Evolutionary conservation across 30 jellyfish, hydroid and myxozoan genomes (phyloP).

Genomic region (Hydractinia symbiolongicarpus): DNA sequence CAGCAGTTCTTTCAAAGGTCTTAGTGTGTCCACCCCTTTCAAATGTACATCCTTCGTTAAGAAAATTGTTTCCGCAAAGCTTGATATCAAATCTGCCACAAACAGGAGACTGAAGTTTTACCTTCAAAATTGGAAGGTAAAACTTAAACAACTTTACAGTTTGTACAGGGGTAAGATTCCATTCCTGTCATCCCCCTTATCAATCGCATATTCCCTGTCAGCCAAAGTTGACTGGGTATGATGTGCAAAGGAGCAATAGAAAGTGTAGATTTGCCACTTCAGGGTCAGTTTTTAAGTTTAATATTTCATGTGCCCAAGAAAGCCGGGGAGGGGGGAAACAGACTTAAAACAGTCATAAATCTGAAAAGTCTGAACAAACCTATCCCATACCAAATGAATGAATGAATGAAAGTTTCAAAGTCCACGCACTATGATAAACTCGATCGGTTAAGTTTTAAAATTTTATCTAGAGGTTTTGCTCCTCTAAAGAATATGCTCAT

Average conservation of each 20-base stretch:
- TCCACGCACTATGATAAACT: no score
- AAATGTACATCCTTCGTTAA: not conserved
- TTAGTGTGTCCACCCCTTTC: not conserved
- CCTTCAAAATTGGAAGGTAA: conserved; percentile 11
- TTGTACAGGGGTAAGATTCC: conserved; percentile 20
- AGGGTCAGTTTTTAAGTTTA: not conserved
- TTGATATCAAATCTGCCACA: not conserved
- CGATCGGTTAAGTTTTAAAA: no score
- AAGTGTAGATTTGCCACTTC: not conserved
- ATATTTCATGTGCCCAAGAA: conserved; percentile 1
- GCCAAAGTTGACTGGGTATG: not conserved
- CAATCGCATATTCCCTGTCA: not conserved
- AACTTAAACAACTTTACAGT: not conserved
- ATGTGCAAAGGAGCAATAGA: conserved; percentile 2
- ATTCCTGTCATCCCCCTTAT: not conserved
- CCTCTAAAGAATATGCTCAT: no score
- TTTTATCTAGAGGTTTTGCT: no score
- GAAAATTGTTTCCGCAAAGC: not conserved
- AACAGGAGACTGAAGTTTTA: conserved; percentile 4
- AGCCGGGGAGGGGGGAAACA: conserved; percentile 2
- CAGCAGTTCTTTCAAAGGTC: not conserved
- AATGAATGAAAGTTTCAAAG: no score
- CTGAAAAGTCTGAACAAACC: conserved; percentile 2
- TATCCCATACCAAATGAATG: conserved; percentile 3
- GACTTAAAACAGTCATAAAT: conserved; percentile 11